Base-by-base conservation (phyloP, 2,888 invertebrate genomes). In the Lycophotia porphyrea region DNA sequence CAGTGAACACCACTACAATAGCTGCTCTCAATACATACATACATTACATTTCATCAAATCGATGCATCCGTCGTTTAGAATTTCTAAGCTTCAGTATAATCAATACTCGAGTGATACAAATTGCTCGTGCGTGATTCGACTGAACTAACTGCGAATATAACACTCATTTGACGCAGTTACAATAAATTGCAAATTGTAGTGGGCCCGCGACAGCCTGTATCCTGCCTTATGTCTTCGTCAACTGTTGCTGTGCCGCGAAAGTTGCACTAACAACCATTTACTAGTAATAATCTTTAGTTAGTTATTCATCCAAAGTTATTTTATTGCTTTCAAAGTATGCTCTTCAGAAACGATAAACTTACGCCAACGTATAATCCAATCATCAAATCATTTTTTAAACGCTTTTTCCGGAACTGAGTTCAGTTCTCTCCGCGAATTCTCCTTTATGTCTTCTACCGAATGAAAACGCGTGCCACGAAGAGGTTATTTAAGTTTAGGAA, bases 81-180 rank as follows among this genome's bases (percentile, higher is more conserved):
- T 74, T 73, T 76, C 74, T 70, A 85, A 74, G 55, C 74, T 82
- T 78, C 82, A 80, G 71, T 63, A 70, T 69, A 76, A 80, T 78
- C 84, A 78, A 78, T 84, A 84, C 73, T 74, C 49, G 74, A 85
- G 78, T 86, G 86, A 75, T 86, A 84, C 82, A 84, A 85, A 86
- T 86, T 86, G 86, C 68, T 80, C 78, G 80, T 76, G 86, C 82
- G 77, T 83, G 86, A 80, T 86, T 76, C 68, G 36, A 73, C 52
- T 85, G 77, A 81, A 73, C 78, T n/a, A n/a, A n/a, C n/a, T 73
- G 66, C 74, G 74, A 78, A 80, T 73, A 74, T 80, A 82, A 63
- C 81, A 71, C 71, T 79, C 49, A 68, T 83, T 76, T 68, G 74
- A 74, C 60, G 64, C 52, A 58, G 21, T 60, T 61, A 77, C 52